Evolutionary conservation across 2,113 vertebrate species (phyloP), one percentile per base, ranked within the genome.

Genomic region (Chloropsis hardwickii): DNA sequence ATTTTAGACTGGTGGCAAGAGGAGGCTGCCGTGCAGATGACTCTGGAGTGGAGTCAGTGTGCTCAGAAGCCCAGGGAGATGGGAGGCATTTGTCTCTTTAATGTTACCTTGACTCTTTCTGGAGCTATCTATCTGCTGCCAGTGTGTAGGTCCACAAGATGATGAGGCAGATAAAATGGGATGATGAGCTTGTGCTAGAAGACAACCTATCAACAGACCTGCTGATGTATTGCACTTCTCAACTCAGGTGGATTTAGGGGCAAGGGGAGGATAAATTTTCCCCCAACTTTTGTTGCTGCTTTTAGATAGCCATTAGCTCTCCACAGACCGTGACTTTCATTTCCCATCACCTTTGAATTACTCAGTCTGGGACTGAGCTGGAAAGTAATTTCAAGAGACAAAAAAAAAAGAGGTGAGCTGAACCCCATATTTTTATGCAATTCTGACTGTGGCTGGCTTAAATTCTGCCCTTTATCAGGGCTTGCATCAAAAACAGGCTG

Each of bases 341-440:
- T 97, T 97, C 92, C 85, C 78, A 94, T 97, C 94, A 96, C 88
- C 92, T 97, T 92, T 97, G 96, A 97, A 97, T 97, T 97, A 96
- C 95, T 98, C 90, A 93, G 91, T 90, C 94, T 97, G 78, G 86
- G 86, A 61, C 94, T 96, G 88, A 97, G 92, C 83, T 96, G 78
- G 89, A 94, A 97, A 88, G 78, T 96, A 96, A 96, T 97, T 97
- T 97, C 92, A 95, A 95, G 95, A 94, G 81, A 69, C 77, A 94
- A 74, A 35, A 7, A 35, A 7, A 97, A 92, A 79, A 74, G 6
- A 65, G 77, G 35, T 54, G 39, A 42, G 53, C 77, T 97, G 94
- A 96, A 14, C 14, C 10, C 22, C 58, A 13, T 57, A 82, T 95
- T 60, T 94, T 83, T 71, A 84, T 96, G 96, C 93, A 94, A 79